Conservation (phyloP, 2,113 vertebrate genomes). For the Apistogramma diplotaenia region DNA sequence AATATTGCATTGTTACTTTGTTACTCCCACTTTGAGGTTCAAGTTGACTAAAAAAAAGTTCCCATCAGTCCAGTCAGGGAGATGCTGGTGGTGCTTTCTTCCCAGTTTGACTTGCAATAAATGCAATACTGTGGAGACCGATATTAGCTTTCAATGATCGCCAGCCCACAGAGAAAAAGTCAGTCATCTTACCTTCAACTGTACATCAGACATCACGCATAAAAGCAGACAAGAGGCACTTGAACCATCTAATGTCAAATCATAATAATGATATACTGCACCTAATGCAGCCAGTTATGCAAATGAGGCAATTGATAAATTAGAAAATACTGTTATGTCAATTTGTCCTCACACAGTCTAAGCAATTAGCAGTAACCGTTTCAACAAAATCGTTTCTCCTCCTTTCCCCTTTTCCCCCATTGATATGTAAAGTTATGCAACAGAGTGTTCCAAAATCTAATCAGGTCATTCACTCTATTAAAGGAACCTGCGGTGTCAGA, state of each 20-base stretch:
- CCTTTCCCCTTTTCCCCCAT: neutral
- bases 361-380: constrained; percentile 19
- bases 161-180: neutral
- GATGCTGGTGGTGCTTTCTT: neutral
- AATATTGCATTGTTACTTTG: neutral
- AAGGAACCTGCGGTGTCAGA: constrained; percentile 3
- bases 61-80: neutral
- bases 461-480: constrained; percentile 12
- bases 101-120: neutral
- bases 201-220: no score
- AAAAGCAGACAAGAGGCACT: constrained; percentile 7
- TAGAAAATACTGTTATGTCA: neutral
- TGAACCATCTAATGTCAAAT: constrained; percentile 9
- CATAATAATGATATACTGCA: constrained; percentile 11
- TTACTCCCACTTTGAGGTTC: neutral
- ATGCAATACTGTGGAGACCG: neutral
- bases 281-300: constrained; percentile 10
- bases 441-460: neutral
- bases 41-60: neutral
- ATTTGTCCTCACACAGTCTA: neutral
- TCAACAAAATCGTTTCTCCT: neutral
- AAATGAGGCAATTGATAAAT: constrained; percentile 17
- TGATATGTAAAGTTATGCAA: constrained; percentile 20
- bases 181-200: constrained; percentile 6
- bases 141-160: neutral